Evolutionary conservation across 2,888 invertebrate species (phyloP).

Genomic region (Drosophila fulvimacula): DNA sequence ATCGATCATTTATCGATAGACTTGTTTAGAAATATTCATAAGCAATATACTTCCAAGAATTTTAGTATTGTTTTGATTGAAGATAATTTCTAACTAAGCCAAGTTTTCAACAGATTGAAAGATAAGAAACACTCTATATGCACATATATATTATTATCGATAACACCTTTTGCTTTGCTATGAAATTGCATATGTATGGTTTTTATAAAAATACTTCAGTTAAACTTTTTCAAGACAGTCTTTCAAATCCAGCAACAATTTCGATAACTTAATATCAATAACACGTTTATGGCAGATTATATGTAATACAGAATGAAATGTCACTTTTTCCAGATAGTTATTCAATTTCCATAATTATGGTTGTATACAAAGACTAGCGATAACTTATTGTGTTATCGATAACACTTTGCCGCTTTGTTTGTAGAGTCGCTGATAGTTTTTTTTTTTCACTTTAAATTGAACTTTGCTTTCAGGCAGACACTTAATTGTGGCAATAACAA

Average conservation of each 20-base stretch:
- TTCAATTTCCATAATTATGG: neutral
- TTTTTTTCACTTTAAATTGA: neutral
- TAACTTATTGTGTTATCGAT: neutral
- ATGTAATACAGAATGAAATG: neutral
- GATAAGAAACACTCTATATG: neutral
- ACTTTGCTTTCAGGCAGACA: neutral
- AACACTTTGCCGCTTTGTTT: neutral
- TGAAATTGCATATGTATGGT: neutral
- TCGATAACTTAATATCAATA: neutral
- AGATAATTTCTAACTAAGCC: neutral
- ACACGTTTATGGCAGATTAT: neutral
- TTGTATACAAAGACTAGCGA: neutral
- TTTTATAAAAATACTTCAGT: neutral
- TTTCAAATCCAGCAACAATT: neutral
- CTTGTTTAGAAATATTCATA: neutral
- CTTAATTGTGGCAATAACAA: neutral
- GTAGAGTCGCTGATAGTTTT: neutral
- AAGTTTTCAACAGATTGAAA: constrained; percentile 5
- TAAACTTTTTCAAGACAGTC: neutral
- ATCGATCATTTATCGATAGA: neutral
- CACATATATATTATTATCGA: neutral
- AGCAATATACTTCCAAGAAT: neutral
- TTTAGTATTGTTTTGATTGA: neutral
- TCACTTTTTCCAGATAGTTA: neutral
- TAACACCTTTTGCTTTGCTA: neutral